Conservation (phyloP, 2,113 vertebrate genomes). For the Melanocharis versteri region DNA sequence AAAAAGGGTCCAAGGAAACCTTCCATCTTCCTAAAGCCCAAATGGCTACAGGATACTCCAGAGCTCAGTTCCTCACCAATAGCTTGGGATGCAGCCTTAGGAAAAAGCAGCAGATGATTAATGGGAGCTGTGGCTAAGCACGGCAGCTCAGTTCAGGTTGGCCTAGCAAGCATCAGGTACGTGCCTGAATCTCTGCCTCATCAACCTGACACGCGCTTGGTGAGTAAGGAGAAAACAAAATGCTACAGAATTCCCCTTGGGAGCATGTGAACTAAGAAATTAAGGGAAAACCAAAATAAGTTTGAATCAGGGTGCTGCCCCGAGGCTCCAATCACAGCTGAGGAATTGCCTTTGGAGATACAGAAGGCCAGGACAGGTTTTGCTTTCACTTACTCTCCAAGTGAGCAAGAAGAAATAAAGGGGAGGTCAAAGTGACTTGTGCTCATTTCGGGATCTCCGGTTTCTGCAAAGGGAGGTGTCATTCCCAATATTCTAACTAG, state of each 20-base stretch:
- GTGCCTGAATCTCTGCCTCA: neutral
- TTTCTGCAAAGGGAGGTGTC: neutral
- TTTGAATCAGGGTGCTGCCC: neutral
- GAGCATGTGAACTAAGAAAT: neutral
- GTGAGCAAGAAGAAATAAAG: neutral
- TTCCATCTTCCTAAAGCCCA: neutral
- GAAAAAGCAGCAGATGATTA: conserved; percentile 16
- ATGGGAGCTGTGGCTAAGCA: neutral
- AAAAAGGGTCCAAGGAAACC: conserved; percentile 3
- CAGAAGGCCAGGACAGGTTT: neutral
- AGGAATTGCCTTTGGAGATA: neutral
- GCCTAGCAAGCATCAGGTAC: neutral
- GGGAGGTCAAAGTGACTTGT: neutral
- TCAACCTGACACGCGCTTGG: neutral
- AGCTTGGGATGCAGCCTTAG: neutral
- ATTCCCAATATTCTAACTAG: neutral
- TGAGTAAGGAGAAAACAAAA: neutral
- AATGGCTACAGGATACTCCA: neutral
- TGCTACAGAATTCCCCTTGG: neutral
- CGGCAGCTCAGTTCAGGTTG: neutral
- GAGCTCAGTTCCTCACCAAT: neutral
- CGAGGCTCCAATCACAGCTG: neutral
- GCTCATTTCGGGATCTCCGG: neutral
- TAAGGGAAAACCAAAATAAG: neutral
- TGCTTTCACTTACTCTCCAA: neutral